A percentile compares a stretch with the other conserved stretches of the same genome.
phyloP scores from a whole-genome alignment of 1,140 invertebrate species.

The Dendrolimus punctatus region DNA sequence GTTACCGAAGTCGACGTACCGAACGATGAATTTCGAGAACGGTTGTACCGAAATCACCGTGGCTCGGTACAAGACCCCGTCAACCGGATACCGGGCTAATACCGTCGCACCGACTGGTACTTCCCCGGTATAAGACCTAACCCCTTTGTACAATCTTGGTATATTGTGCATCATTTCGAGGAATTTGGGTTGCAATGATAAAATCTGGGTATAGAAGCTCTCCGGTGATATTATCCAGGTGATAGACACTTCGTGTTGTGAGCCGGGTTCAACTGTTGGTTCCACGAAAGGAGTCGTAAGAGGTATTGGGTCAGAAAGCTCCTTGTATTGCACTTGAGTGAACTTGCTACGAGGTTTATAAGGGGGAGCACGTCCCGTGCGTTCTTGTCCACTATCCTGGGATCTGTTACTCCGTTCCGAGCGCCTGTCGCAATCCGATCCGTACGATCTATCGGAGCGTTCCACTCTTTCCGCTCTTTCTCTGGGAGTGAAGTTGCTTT shows the following conservation, averaged over 20 bases:
- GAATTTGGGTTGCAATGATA: conserved; percentile 71
- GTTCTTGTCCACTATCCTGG: conserved; percentile 31
- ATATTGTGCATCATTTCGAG: conserved; percentile 79
- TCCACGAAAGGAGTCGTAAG: conserved; percentile 34
- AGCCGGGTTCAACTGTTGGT: conserved; percentile 35
- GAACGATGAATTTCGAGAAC: conserved; percentile 74
- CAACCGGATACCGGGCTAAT: conserved; percentile 78
- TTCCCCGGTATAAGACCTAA: conserved; percentile 60
- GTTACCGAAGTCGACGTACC: conserved; percentile 85
- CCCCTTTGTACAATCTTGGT: conserved; percentile 74
- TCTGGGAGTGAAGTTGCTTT: conserved; percentile 49
- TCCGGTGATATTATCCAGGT: conserved; percentile 72
- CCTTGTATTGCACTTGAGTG: conserved; percentile 46
- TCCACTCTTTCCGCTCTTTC: conserved; percentile 12
- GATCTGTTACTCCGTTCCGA: conserved; percentile 44
- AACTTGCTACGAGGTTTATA: conserved; percentile 39
- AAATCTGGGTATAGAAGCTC: conserved; percentile 79
- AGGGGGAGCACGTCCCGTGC: conserved; percentile 31
- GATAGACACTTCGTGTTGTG: conserved; percentile 55
- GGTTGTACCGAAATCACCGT: conserved; percentile 73
- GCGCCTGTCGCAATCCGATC: conserved; percentile 38
- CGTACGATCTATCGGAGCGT: conserved; percentile 34
- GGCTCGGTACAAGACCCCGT: conserved; percentile 79
- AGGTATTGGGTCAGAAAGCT: conserved; percentile 35
- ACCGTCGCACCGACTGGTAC: conserved; percentile 74